Evolutionary conservation across 2,797 vertebrate species (phyloP), one percentile per base, ranked within the genome.

Genomic region (Cyprinella venusta): DNA sequence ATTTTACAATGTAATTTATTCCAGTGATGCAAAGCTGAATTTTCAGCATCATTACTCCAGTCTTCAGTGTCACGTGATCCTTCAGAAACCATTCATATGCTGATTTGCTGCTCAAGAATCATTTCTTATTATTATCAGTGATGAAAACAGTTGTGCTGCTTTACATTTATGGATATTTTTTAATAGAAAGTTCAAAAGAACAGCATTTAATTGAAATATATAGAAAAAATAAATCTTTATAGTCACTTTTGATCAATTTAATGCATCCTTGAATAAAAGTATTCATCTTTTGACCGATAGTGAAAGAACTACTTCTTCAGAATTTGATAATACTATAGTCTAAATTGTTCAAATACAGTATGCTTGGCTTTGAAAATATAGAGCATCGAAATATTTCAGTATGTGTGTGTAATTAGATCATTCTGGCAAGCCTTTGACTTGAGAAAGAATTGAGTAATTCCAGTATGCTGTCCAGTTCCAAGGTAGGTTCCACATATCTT

Each of bases 381-480:
- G 19, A 81, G 30, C 21, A 54, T 69, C 5, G 24, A 78, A 65
- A 68, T 9, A 59, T 59, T 38, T 76, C 45, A 16, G 12, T 69
- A 24, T 30, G 50, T 24, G 15, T n/a, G 24, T 30, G 16, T 77
- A 63, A 75, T 48, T 81, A 50, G 52, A 81, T 42, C 45, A 82
- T n/a, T 65, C 61, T 38, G 2, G 8, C 12, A 38, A 26, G 42
- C 36, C 3, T 56, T 33, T 72, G 26, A 30, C 26, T 30, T 30
- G 26, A 74, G 24, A 81, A n/a, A 50, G 15, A 42, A 76, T 42
- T 61, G 74, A 76, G 36, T 18, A 61, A 45, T 19, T 18, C 18
- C 40, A 63, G 15, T 19, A 63, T 33, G 19, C 24, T n/a, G 61
- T 61, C 4, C 18, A 61, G 21, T 70, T 61, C 4, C 18, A 61